These are phyloP conservation scores for Poecilia velifera DNA, from an alignment of 2,797 vertebrate genomes.

Conservation along the genomic window DNA sequence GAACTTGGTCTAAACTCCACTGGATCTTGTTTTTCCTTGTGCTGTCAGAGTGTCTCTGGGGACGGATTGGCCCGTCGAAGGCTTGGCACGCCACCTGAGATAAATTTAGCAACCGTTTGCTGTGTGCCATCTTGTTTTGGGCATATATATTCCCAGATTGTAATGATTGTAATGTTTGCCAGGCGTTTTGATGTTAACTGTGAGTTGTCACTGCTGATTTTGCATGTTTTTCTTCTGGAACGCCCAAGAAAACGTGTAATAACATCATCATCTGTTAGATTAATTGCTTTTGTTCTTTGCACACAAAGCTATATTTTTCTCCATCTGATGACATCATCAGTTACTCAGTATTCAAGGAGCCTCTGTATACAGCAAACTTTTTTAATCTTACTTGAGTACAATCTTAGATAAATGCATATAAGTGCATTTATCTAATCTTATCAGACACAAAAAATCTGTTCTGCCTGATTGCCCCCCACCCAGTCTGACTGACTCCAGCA, in stretches of 20 bases:
- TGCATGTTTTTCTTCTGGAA: background rate
- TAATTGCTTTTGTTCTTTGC: background rate
- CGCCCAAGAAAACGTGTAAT: background rate
- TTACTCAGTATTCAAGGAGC: no score
- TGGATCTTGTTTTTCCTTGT: slow-evolving; percentile 16
- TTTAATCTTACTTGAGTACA: no score
- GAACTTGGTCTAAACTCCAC: background rate
- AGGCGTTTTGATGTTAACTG: background rate
- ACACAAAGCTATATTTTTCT: no score
- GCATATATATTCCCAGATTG: background rate
- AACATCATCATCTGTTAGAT: background rate
- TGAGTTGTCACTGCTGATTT: background rate
- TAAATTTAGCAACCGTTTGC: background rate
- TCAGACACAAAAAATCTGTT: background rate
- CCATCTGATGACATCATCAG: no score
- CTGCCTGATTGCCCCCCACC: background rate
- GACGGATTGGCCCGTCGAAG: background rate
- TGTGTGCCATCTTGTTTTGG: background rate
- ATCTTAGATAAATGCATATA: background rate
- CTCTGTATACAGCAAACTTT: no score
- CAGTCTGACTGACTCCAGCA: background rate
- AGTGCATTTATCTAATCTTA: background rate
- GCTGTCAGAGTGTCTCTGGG: background rate
- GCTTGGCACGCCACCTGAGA: background rate
- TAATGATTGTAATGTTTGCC: background rate